Conservation (phyloP, 2,797 vertebrate species). For the Coreius guichenoti region DNA sequence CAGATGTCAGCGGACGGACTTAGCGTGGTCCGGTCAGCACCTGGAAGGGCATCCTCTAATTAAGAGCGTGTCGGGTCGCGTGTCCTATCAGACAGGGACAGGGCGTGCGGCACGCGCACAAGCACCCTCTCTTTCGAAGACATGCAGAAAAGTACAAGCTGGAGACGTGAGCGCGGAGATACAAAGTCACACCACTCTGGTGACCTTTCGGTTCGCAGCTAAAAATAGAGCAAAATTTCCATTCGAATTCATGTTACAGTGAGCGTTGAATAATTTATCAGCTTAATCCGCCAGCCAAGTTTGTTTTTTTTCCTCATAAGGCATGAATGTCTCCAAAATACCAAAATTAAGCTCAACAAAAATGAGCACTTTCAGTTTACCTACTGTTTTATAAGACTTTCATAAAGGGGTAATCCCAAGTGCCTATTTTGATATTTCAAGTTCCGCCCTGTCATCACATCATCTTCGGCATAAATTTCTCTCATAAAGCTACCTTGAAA, state of each 20-base stretch:
- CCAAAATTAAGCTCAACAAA: slow-evolving; percentile 27
- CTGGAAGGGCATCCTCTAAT: slow-evolving; percentile 87
- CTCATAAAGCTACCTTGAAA: background rate
- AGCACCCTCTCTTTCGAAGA: slow-evolving; percentile 64
- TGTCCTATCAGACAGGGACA: slow-evolving; percentile 82
- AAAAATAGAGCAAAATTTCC: slow-evolving; percentile 81
- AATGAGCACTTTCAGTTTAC: slow-evolving; percentile 45
- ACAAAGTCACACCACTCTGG: slow-evolving; percentile 73
- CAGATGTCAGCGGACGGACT: slow-evolving; percentile 79
- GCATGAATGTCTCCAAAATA: slow-evolving; percentile 44
- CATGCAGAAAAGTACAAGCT: slow-evolving; percentile 65
- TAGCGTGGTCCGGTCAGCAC: slow-evolving; percentile 83
- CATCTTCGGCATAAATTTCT: slow-evolving; percentile 9
- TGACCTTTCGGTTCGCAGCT: slow-evolving; percentile 78
- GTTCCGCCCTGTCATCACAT: slow-evolving; percentile 4
- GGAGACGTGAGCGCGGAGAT: slow-evolving; percentile 47
- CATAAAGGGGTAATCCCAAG: slow-evolving; percentile 29
- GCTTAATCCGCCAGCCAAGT: slow-evolving; percentile 67
- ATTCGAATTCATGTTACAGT: slow-evolving; percentile 78
- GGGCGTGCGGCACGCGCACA: slow-evolving; percentile 58
- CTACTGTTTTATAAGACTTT: slow-evolving; percentile 43
- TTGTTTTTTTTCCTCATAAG: slow-evolving; percentile 56
- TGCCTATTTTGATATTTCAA: slow-evolving; percentile 36
- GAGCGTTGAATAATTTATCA: slow-evolving; percentile 79
- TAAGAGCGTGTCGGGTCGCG: slow-evolving; percentile 80